phyloP scores from a whole-genome alignment of 2,113 vertebrate genomes.

The Forbesichthys agassizii region DNA sequence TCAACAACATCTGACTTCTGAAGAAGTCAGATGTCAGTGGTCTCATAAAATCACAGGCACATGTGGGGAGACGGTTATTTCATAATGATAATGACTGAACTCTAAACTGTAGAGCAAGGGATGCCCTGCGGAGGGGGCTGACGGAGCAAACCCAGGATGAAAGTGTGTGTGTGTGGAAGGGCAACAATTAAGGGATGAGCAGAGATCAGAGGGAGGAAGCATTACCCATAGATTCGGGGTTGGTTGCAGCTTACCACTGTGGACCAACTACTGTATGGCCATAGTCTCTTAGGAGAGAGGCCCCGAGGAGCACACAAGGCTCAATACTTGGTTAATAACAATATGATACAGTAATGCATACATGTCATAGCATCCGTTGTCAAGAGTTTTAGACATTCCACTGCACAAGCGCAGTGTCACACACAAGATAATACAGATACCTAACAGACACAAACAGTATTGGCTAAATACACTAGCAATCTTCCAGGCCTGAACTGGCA shows the following conservation, averaged over 20 bases:
- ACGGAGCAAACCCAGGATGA: constrained; percentile 54
- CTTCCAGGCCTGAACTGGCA: no score
- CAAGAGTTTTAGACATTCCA: no score
- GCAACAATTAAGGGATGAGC: constrained; percentile 34
- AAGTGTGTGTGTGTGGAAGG: constrained; percentile 1
- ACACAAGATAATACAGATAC: no score
- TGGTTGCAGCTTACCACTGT: constrained; percentile 26
- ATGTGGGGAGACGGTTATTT: constrained; percentile 58
- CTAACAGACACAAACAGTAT: no score
- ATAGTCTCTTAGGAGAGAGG: background rate
- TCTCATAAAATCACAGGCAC: constrained; percentile 65
- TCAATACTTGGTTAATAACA: background rate
- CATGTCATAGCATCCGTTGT: no score
- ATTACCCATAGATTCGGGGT: constrained; percentile 35
- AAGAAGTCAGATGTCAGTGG: constrained; percentile 57
- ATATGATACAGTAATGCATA: background rate
- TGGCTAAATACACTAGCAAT: no score
- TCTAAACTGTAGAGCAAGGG: constrained; percentile 48
- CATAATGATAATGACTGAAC: constrained; percentile 65
- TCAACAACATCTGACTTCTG: no score
- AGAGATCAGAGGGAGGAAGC: constrained; percentile 32
- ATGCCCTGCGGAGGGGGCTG: constrained; percentile 43
- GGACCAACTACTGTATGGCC: background rate
- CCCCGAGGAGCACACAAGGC: background rate
- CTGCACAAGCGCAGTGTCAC: no score